phyloP scores from a whole-genome alignment of 64 coral and sea anemone species.

The Porites lutea region DNA sequence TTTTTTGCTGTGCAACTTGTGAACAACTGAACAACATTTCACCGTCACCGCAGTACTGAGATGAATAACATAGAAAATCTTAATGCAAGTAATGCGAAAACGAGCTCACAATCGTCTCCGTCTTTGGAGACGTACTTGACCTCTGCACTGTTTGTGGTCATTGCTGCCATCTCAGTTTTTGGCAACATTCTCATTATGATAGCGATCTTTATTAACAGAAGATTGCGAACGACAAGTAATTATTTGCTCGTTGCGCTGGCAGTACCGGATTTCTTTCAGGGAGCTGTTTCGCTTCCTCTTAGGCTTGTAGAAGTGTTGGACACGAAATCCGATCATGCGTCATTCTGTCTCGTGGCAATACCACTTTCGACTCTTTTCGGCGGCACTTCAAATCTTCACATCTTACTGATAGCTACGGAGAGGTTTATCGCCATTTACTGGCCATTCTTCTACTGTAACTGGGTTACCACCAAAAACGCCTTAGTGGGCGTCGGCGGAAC shows the following conservation, averaged over 20 bases:
- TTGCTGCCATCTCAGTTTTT: conserved; percentile 46
- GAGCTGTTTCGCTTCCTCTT: conserved; percentile 72
- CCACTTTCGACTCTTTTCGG: conserved; percentile 73
- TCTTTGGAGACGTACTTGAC: conserved; percentile 47
- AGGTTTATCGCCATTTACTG: conserved; percentile 67
- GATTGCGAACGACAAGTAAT: conserved; percentile 76
- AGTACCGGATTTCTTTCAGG: conserved; percentile 83
- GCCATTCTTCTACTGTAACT: conserved; percentile 67
- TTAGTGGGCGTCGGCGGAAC: conserved; percentile 1
- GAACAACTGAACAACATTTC: neutral
- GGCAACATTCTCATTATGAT: conserved; percentile 77
- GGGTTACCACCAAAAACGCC: conserved; percentile 45
- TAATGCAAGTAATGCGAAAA: neutral
- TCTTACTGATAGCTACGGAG: conserved; percentile 77
- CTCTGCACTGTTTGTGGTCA: conserved; percentile 58
- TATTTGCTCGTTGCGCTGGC: conserved; percentile 78
- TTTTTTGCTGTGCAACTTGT: no score
- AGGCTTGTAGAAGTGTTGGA: conserved; percentile 59
- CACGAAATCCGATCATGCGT: neutral
- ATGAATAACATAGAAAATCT: neutral
- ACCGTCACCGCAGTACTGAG: neutral
- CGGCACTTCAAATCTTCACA: conserved; percentile 79
- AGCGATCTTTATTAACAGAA: conserved; percentile 59
- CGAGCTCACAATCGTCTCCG: neutral
- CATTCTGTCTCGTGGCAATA: conserved; percentile 68